Evolutionary conservation across 1,140 invertebrate genomes (phyloP).

Genomic region (Palaemon carinicauda): DNA sequence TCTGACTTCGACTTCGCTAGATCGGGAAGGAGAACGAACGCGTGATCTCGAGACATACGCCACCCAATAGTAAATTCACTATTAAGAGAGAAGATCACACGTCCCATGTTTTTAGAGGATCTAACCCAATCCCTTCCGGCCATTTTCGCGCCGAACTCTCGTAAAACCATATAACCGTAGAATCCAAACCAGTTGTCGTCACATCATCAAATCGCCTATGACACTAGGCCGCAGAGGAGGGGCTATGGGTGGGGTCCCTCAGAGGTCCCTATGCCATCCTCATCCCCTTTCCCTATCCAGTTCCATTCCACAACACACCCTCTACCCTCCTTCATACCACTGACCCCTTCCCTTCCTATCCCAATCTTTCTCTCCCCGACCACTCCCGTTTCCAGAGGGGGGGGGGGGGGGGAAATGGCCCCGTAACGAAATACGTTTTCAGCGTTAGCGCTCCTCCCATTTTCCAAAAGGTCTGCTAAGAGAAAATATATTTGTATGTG

Average conservation of each 20-base stretch:
- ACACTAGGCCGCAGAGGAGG: neutral
- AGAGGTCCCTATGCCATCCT: neutral
- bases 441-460: neutral
- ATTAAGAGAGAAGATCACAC: neutral
- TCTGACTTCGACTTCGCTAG: too few species aligned
- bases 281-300: too few species aligned
- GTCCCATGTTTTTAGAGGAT: neutral
- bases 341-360: too few species aligned
- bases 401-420: neutral
- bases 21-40: too few species aligned
- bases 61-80: too few species aligned
- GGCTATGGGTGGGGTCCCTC: neutral
- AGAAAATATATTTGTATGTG: neutral
- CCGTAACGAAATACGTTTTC: neutral
- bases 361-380: too few species aligned
- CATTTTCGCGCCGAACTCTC: neutral
- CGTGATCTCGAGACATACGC: too few species aligned
- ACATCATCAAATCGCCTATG: slow-evolving; percentile 11
- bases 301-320: too few species aligned
- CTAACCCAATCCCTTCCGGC: neutral
- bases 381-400: too few species aligned
- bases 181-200: neutral
- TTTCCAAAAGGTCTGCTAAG: neutral
- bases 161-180: neutral
- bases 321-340: too few species aligned